Conservation (phyloP, 2,113 vertebrate species). For the Arenaria interpres region DNA sequence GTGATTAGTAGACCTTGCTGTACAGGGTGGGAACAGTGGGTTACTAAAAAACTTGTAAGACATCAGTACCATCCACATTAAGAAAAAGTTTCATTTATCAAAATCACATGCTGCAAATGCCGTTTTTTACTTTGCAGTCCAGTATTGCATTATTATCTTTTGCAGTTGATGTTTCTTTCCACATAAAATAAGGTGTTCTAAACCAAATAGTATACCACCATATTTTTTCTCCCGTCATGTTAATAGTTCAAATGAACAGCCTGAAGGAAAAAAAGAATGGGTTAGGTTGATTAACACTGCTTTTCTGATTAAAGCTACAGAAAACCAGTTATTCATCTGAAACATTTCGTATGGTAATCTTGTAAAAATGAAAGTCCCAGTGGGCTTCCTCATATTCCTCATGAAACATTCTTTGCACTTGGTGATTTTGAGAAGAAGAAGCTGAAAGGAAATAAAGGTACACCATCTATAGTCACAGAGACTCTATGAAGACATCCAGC, state of each 20-base stretch:
- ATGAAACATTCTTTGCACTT: not conserved
- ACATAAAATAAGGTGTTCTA: not conserved
- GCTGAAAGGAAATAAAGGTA: not conserved
- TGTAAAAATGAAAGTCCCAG: not conserved
- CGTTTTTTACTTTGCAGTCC: not conserved
- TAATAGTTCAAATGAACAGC: not conserved
- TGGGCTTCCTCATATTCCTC: not conserved
- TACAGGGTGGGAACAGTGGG: conserved; percentile 65
- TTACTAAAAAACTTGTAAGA: conserved; percentile 13
- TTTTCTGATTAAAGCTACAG: not conserved
- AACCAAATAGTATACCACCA: not conserved
- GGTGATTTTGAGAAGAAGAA: not conserved
- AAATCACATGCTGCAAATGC: not conserved
- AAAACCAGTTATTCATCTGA: not conserved
- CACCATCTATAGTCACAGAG: not conserved
- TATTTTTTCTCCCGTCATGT: not conserved
- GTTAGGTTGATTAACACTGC: not conserved
- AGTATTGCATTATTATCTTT: not conserved
- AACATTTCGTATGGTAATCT: not conserved
- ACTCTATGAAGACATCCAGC: not conserved
- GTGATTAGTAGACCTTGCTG: conserved; percentile 88
- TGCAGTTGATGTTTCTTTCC: not conserved
- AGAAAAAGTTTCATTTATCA: not conserved
- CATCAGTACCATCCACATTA: not conserved
- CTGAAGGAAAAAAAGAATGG: not conserved